Conservation (phyloP, 1,140 invertebrate species). For the Wiebesia pumilae region DNA sequence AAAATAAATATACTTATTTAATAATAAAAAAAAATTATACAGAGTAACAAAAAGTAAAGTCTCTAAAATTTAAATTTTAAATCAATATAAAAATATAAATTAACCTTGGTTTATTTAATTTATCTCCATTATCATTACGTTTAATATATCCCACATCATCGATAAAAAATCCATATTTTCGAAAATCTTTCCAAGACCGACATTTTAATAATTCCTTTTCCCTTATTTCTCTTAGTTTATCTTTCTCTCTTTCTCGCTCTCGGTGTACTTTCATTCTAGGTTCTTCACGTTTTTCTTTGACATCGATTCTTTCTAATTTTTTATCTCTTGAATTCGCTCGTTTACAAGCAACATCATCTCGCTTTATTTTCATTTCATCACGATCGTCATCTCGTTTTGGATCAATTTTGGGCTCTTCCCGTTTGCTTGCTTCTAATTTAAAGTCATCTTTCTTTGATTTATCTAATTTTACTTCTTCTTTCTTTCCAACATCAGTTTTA, state of each 20-base stretch:
- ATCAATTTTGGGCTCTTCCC: constrained; percentile 38
- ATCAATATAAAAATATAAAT: constrained; percentile 11
- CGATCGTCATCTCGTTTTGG: constrained; percentile 52
- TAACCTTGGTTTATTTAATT: constrained; percentile 60
- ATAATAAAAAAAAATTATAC: constrained; percentile 10
- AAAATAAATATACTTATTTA: constrained; percentile 32
- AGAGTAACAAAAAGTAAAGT: background rate
- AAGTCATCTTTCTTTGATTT: constrained; percentile 43
- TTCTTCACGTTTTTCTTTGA: constrained; percentile 55
- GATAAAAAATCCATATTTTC: constrained; percentile 61
- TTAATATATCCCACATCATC: constrained; percentile 62
- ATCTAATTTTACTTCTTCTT: constrained; percentile 43
- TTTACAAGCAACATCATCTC: constrained; percentile 40
- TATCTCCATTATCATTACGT: constrained; percentile 59
- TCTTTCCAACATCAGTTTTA: constrained; percentile 43
- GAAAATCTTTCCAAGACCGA: constrained; percentile 65
- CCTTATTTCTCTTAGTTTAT: constrained; percentile 59
- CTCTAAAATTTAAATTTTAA: background rate
- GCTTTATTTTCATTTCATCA: constrained; percentile 47
- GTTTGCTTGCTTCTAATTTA: constrained; percentile 23
- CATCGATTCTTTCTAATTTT: constrained; percentile 47
- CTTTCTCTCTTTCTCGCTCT: constrained; percentile 57
- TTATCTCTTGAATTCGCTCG: constrained; percentile 45
- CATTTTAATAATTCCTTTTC: constrained; percentile 62
- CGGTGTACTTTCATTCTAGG: constrained; percentile 52